These are phyloP conservation scores for Bufo gargarizans DNA, from an alignment of 2,113 vertebrate genomes.

Conservation along the genomic window DNA sequence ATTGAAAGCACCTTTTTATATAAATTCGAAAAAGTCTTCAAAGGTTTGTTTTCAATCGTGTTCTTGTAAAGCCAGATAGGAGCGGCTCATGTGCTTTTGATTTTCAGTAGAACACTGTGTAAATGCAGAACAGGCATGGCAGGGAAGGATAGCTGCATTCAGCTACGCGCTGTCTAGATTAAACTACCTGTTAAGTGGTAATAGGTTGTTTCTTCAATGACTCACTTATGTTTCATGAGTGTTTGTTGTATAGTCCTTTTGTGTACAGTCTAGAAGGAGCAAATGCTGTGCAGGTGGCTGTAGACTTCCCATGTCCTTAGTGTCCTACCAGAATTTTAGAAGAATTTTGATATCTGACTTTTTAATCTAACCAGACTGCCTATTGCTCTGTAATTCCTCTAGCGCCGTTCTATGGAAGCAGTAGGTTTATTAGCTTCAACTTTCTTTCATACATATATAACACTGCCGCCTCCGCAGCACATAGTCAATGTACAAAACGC, in stretches of 20 bases:
- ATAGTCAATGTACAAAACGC: no score
- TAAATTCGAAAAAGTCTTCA: slow-evolving; percentile 32
- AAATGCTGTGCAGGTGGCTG: background rate
- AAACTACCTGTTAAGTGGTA: slow-evolving; percentile 47
- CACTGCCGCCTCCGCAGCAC: no score
- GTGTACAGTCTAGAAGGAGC: background rate
- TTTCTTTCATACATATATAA: no score
- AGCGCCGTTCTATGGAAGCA: no score
- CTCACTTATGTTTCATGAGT: background rate
- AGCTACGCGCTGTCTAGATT: slow-evolving; percentile 36
- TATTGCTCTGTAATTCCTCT: no score
- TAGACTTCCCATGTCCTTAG: background rate
- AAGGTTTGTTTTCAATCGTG: slow-evolving; percentile 37
- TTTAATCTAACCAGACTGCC: no score
- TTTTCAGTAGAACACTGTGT: slow-evolving; percentile 37
- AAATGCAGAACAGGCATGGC: slow-evolving; percentile 32
- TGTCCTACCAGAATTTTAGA: background rate
- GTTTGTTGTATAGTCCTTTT: slow-evolving; percentile 3
- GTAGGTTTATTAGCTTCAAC: no score
- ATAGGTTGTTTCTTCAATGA: slow-evolving; percentile 8
- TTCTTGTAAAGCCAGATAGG: slow-evolving; percentile 31
- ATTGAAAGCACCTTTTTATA: slow-evolving; percentile 48
- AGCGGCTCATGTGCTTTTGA: slow-evolving; percentile 51
- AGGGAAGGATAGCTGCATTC: slow-evolving; percentile 28
- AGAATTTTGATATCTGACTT: no score